Evolutionary conservation across 2,888 invertebrate genomes (phyloP).

Genomic region (Tetranychus piercei): DNA sequence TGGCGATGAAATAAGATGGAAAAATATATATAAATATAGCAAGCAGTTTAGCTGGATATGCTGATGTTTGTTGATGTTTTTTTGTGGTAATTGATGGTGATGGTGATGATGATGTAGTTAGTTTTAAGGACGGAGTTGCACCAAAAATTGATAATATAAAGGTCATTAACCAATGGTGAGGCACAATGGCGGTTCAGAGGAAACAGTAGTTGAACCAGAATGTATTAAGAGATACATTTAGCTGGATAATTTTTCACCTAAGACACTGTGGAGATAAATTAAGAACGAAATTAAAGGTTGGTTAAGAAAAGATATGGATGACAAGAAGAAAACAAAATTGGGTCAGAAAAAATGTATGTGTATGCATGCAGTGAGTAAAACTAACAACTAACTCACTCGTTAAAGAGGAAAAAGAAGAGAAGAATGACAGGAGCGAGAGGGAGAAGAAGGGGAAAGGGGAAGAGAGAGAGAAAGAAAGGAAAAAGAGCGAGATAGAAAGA

Average conservation of each 20-base stretch:
- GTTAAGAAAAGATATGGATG: neutral
- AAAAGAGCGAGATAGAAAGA: conserved; percentile 6
- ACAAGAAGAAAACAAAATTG: neutral
- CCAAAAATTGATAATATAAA: conserved; percentile 1
- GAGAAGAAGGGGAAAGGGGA: neutral
- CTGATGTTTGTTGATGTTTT: too few species aligned
- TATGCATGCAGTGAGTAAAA: too few species aligned
- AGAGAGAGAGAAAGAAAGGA: conserved; percentile 8
- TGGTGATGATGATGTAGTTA: neutral
- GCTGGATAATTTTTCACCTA: neutral
- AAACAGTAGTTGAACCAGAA: neutral
- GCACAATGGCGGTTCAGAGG: neutral
- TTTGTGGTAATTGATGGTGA: neutral
- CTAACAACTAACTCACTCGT: neutral
- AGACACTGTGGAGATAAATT: conserved; percentile 5
- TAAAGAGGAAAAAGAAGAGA: conserved; percentile 2
- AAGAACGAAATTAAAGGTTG: neutral
- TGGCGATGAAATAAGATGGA: neutral
- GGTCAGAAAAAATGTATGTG: neutral
- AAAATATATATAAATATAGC: too few species aligned
- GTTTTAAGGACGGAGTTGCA: neutral
- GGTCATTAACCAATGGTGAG: neutral
- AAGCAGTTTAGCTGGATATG: too few species aligned
- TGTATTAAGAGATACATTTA: neutral
- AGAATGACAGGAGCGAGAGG: neutral